A percentile compares a stretch with the other conserved stretches of the same genome.
Evolutionary conservation across 2,797 vertebrate genomes (phyloP).

Genomic region (Sebastes ruberrimus): DNA sequence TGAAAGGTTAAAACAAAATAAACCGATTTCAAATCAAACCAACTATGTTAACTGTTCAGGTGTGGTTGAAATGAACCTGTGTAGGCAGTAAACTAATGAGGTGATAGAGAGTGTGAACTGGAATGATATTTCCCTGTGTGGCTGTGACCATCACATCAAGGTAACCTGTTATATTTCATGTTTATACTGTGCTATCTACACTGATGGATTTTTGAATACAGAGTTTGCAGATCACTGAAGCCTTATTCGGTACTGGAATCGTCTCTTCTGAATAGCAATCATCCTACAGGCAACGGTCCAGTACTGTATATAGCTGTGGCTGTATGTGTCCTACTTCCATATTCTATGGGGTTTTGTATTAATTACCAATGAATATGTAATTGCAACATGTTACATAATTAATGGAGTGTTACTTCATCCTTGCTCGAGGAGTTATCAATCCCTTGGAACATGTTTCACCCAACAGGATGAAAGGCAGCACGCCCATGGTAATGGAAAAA

Average conservation of each 20-base stretch:
- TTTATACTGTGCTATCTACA: not conserved
- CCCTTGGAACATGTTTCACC: not conserved
- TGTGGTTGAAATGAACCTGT: too few species aligned
- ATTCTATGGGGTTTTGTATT: slow-evolving; percentile 13
- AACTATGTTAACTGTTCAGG: too few species aligned
- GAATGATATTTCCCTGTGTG: too few species aligned
- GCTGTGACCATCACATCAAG: too few species aligned
- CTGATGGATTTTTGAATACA: not conserved
- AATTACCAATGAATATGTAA: slow-evolving; percentile 28
- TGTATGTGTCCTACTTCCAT: slow-evolving; percentile 14
- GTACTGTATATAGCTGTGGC: not conserved
- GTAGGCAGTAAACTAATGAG: too few species aligned
- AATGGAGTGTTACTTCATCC: slow-evolving; percentile 4
- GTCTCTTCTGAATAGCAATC: not conserved
- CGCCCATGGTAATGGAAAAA: not conserved
- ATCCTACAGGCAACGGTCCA: not conserved
- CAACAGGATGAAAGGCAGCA: not conserved
- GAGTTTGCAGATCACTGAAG: not conserved
- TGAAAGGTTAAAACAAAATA: too few species aligned
- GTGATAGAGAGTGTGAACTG: too few species aligned
- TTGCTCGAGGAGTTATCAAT: slow-evolving; percentile 15
- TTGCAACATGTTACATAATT: slow-evolving; percentile 26
- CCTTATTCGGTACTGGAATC: not conserved
- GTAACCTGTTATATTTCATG: too few species aligned
- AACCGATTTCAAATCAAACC: too few species aligned